Base-by-base conservation (phyloP, 2,888 invertebrate genomes). In the Drosophila barbarae region DNA sequence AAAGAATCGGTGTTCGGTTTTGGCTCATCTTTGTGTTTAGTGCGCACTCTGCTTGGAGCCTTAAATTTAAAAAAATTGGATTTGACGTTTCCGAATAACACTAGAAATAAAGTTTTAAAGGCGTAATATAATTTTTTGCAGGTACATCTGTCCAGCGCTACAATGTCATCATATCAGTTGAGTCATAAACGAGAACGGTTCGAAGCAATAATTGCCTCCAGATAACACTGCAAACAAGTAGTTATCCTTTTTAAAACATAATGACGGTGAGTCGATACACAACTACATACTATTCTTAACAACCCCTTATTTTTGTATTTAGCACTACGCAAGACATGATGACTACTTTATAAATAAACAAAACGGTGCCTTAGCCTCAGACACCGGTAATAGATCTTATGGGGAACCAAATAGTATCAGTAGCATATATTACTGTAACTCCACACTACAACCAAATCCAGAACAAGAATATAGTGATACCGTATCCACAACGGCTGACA, bases 331-430 rank as follows among this genome's bases (percentile, higher is more conserved):
- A 69, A 85, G 76, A 68, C 84, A 84, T 64, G 86, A 86, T 72
- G 86, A 86, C 72, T 82, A 83, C 69, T 82, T 82, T 76, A 82
- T 82, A 69, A 87, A 84, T 74, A 85, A 85, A 71, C 91, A 92
- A 89, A 92, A 92, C 86, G 93, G 93, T 90, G 93, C 93, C 76
- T 91, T 96, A 82, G 95, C 92, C 88, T 95, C 95, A 90, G 60
- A 60, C 35, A 95, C 95, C 90, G 95, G 95, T 89, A 59, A 59
- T 26, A 81, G 77, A 69, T 78, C 76, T 64, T 82, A 79, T 74
- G 77, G 69, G 52, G 26, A 32, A n/a, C 74, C 69, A 60, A 75
- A 67, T 72, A 74, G 66, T 54, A 67, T 57, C 46, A 21, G 18
- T 46, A 61, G 70, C 69, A 50, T 69, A 70, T 71, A 70, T 39